Percentiles rank a stretch among this genome's conserved stretches.
Conservation (phyloP, 2,888 invertebrate species). For the Nycteola revayana region DNA sequence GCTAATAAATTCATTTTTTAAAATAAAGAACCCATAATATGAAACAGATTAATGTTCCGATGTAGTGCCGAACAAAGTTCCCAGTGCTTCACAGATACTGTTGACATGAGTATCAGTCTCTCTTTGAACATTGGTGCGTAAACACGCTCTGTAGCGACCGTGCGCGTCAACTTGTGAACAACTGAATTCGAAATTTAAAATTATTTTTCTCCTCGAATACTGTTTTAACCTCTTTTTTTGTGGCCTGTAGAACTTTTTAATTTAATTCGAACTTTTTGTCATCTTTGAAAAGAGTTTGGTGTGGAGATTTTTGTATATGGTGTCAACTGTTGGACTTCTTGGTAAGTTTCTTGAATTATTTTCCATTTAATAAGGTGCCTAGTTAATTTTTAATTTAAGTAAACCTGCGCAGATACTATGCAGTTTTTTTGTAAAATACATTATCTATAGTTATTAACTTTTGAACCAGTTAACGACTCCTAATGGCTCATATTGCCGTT, state of each 20-base stretch:
- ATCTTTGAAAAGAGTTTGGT: constrained; percentile 21
- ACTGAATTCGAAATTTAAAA: constrained; percentile 6
- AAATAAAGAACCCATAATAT: no score
- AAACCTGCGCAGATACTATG: no score
- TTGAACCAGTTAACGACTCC: no score
- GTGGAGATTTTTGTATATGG: constrained; percentile 13
- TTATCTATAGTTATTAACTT: no score
- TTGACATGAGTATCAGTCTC: constrained; percentile 32
- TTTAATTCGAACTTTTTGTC: constrained; percentile 12
- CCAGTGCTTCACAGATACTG: constrained; percentile 13
- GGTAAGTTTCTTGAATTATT: constrained; percentile 27
- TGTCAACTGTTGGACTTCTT: constrained; percentile 9
- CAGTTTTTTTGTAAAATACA: no score
- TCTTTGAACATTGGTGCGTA: constrained; percentile 34
- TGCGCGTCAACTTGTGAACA: constrained; percentile 31
- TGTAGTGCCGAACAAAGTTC: constrained; percentile 20
- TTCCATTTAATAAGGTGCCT: not conserved
- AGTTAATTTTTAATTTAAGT: not conserved
- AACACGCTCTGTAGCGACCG: constrained; percentile 30
- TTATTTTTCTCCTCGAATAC: constrained; percentile 1
- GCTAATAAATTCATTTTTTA: no score
- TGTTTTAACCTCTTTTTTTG: not conserved
- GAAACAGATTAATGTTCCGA: no score
- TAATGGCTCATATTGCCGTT: no score
- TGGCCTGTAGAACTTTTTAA: constrained; percentile 12